A percentile compares a stretch with the other conserved stretches of the same genome.
Conservation (phyloP, 2,113 vertebrate genomes). For the Zootoca vivipara region DNA sequence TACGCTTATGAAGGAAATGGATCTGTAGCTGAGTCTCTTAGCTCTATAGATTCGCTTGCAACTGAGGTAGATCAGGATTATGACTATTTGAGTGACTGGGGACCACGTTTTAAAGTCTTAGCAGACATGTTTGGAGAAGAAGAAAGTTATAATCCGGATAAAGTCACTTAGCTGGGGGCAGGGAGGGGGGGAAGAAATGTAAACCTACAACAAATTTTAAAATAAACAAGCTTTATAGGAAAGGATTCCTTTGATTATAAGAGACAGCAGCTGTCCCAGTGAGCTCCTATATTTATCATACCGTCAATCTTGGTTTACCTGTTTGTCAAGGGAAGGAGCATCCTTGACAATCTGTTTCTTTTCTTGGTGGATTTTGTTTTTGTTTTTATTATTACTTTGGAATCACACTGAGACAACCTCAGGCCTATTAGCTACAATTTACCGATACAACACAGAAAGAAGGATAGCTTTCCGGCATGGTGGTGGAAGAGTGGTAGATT, state of each 20-base stretch:
- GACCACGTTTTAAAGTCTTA: slow-evolving; percentile 93
- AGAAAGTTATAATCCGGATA: slow-evolving; percentile 79
- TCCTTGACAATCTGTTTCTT: slow-evolving; percentile 56
- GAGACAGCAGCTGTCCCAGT: slow-evolving; percentile 63
- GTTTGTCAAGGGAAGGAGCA: slow-evolving; percentile 66
- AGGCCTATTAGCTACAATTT: slow-evolving; percentile 74
- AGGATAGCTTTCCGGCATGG: slow-evolving; percentile 76
- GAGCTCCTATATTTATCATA: slow-evolving; percentile 74
- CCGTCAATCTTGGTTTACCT: slow-evolving; percentile 59
- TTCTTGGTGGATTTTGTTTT: slow-evolving; percentile 45
- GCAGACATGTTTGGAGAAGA: slow-evolving; percentile 94
- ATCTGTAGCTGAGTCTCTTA: slow-evolving; percentile 93
- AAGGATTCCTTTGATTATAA: slow-evolving; percentile 63
- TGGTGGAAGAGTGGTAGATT: slow-evolving; percentile 81
- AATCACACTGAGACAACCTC: slow-evolving; percentile 78
- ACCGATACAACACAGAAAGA: slow-evolving; percentile 66
- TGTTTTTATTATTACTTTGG: slow-evolving; percentile 72
- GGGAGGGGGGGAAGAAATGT: slow-evolving; percentile 40
- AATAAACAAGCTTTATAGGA: slow-evolving; percentile 70
- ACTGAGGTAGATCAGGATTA: slow-evolving; percentile 90
- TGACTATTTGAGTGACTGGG: slow-evolving; percentile 94
- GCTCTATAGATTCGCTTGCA: slow-evolving; percentile 89
- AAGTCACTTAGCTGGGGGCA: slow-evolving; percentile 74
- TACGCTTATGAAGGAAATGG: slow-evolving; percentile 96
- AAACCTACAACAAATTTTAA: slow-evolving; percentile 52